phyloP scores from a whole-genome alignment of 2,888 invertebrate genomes.

The Nezara viridula region DNA sequence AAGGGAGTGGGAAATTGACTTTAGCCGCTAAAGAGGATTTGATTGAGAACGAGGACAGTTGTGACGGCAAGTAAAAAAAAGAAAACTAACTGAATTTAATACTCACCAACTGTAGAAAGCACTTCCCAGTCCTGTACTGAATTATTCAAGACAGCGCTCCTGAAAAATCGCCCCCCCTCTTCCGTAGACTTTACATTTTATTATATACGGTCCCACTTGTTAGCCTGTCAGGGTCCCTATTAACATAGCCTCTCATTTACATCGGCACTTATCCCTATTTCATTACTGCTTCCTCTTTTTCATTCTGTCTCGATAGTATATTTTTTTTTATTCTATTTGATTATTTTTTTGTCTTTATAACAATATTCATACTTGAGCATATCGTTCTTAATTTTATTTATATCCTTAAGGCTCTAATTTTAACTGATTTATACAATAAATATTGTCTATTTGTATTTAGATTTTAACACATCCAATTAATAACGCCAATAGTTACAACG shows the following conservation, averaged over 20 bases:
- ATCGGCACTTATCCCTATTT: constrained; percentile 44
- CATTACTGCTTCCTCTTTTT: neutral
- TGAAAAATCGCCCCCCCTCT: constrained; percentile 36
- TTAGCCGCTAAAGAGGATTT: constrained; percentile 43
- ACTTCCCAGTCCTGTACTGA: neutral
- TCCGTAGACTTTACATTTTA: constrained; percentile 43
- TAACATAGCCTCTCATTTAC: constrained; percentile 42
- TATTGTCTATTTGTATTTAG: too few species aligned
- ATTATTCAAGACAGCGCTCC: constrained; percentile 28
- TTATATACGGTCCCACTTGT: constrained; percentile 44
- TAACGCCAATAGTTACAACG: too few species aligned
- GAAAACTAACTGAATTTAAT: constrained; percentile 51
- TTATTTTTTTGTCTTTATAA: too few species aligned
- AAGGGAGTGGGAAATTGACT: constrained; percentile 14
- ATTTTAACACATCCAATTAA: too few species aligned
- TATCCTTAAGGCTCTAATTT: too few species aligned
- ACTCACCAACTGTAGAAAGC: constrained; percentile 42
- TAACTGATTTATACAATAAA: too few species aligned
- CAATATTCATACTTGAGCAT: neutral
- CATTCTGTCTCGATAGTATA: neutral
- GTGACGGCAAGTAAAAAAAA: constrained; percentile 25
- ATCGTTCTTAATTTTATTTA: too few species aligned
- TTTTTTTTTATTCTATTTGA: too few species aligned
- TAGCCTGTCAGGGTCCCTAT: constrained; percentile 43
- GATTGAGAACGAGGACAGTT: constrained; percentile 46